phyloP scores from a whole-genome alignment of 2,888 invertebrate species.

The Rhopalosiphum nymphaeae region DNA sequence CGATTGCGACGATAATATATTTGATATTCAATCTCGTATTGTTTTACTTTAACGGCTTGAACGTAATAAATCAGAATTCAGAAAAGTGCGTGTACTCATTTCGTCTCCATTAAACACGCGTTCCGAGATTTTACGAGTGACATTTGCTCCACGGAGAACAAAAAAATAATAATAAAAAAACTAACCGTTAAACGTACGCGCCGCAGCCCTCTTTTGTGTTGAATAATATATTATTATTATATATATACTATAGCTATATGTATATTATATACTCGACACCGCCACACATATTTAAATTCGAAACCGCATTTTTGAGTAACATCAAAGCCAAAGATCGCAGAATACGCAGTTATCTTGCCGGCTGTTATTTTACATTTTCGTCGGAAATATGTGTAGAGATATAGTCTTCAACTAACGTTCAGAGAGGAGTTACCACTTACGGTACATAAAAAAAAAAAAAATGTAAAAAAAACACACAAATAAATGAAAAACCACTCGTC shows the following conservation, averaged over 20 bases:
- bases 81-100: not conserved
- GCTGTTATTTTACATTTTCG: conserved; percentile 3
- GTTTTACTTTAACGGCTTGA: not conserved
- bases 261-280: not conserved
- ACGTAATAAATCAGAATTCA: conserved; percentile 20
- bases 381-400: not conserved
- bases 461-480: not conserved
- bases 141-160: not conserved
- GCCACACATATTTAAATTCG: conserved; percentile 31
- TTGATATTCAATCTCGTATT: not conserved
- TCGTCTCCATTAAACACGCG: conserved; percentile 4
- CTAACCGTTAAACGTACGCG: not conserved
- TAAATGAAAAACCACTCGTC: not conserved
- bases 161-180: not conserved
- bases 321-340: not conserved
- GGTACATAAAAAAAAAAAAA: not conserved
- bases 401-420: not conserved
- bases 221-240: conserved; percentile 6
- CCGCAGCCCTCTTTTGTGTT: conserved; percentile 3
- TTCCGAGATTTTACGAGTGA: not conserved
- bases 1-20: not conserved
- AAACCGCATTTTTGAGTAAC: not conserved
- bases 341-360: not conserved
- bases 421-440: not conserved
- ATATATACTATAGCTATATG: not conserved